Conservation (phyloP, 2,113 vertebrate genomes). For the Rhinolophus ferrumequinum region DNA sequence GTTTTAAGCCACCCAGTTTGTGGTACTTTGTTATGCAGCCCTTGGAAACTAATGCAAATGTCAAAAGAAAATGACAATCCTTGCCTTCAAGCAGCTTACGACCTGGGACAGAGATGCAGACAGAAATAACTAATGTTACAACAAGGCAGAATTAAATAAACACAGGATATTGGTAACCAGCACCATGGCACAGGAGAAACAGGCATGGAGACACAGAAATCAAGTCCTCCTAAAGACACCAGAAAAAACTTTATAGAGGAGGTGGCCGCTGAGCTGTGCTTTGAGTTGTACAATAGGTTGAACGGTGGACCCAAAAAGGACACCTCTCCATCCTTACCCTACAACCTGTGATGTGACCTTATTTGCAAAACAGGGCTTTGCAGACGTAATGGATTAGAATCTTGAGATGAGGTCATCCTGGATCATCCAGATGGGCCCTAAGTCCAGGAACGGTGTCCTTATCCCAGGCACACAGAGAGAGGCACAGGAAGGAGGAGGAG, state of each 20-base stretch:
- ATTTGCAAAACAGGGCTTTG: not conserved
- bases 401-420: not conserved
- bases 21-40: not conserved
- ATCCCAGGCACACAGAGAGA: too few species aligned
- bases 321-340: not conserved
- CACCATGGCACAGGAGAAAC: not conserved
- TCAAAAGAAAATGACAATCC: not conserved
- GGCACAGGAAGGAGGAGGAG: not conserved
- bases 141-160: not conserved
- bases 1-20: not conserved
- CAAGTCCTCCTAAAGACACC: not conserved
- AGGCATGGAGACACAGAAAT: not conserved
- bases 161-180: too few species aligned
- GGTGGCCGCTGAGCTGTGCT: accelerated
- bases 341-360: not conserved
- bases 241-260: too few species aligned
- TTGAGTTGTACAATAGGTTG: not conserved
- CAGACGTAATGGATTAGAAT: not conserved
- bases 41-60: not conserved
- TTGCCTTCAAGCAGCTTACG: not conserved
- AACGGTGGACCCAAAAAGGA: not conserved
- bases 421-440: not conserved
- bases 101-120: not conserved
- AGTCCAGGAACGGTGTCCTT: not conserved
- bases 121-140: not conserved